These are phyloP conservation scores for Picathartes gymnocephalus DNA, from an alignment of 2,113 vertebrate species.

Conservation along the genomic window DNA sequence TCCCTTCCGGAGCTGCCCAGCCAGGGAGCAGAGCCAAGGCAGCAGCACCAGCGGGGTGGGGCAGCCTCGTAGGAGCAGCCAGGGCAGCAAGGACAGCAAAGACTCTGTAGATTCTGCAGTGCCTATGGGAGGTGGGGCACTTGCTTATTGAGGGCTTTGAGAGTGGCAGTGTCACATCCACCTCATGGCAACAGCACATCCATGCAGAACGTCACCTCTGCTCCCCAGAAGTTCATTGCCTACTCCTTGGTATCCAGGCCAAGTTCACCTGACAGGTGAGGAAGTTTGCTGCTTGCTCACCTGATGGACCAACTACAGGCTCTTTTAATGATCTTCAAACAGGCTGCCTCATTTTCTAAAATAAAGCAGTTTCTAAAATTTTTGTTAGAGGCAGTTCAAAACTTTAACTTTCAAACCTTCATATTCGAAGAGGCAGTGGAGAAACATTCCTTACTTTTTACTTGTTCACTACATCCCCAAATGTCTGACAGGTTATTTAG, in stretches of 20 bases:
- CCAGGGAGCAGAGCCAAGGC: background rate
- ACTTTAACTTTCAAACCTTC: background rate
- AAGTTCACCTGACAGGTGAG: too few relatives aligned
- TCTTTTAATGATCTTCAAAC: background rate
- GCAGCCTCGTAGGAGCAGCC: background rate
- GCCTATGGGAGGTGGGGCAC: background rate
- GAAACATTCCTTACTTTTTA: background rate
- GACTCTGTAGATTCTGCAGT: background rate
- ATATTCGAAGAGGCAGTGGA: background rate
- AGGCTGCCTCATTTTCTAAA: background rate
- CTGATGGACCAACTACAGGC: background rate
- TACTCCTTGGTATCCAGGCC: too few relatives aligned
- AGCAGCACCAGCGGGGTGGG: background rate
- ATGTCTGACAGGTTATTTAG: background rate
- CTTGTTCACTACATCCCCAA: too few relatives aligned
- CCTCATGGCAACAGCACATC: background rate
- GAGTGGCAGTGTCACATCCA: background rate
- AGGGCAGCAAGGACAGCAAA: background rate
- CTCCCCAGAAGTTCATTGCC: background rate
- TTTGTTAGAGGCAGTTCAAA: background rate
- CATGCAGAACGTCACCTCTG: background rate
- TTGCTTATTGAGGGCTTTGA: background rate
- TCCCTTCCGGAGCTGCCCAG: background rate
- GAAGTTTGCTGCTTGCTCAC: background rate
- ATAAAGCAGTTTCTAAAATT: background rate